Evolutionary conservation across 1,140 invertebrate genomes (phyloP).

Genomic region (Plectrocnemia conspersa): DNA sequence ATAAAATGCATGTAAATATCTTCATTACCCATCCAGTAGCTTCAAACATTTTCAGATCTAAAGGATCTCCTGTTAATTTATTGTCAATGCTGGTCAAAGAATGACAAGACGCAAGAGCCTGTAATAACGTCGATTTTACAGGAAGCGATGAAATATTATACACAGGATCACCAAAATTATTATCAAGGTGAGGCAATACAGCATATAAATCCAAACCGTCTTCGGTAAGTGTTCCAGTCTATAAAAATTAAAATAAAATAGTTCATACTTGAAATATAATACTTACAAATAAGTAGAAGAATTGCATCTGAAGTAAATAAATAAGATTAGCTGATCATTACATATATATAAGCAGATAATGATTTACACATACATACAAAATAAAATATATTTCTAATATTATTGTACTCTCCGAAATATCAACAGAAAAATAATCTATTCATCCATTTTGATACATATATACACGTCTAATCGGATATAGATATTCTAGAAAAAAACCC

Average conservation of each 20-base stretch:
- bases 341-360: too few relatives aligned
- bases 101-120: conserved; percentile 75
- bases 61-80: conserved; percentile 71
- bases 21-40: conserved; percentile 68
- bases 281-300: too few relatives aligned
- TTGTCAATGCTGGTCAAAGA: conserved; percentile 77
- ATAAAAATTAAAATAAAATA: conserved; percentile 32
- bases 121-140: conserved; percentile 48
- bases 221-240: conserved; percentile 91
- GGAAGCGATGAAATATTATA: conserved; percentile 51
- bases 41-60: conserved; percentile 86
- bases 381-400: too few relatives aligned
- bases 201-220: conserved; percentile 92
- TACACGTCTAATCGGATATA: too few relatives aligned
- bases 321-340: too few relatives aligned
- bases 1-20: conserved; percentile 3
- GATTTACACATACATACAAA: background rate
- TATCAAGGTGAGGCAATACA: conserved; percentile 59
- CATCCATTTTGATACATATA: too few relatives aligned
- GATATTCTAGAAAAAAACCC: too few relatives aligned
- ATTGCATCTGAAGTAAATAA: too few relatives aligned
- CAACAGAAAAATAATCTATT: too few relatives aligned
- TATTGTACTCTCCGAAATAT: too few relatives aligned
- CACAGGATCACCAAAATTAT: conserved; percentile 56
- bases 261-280: too few relatives aligned